phyloP scores from a whole-genome alignment of 2,888 invertebrate species.

The Plutella xylostella region DNA sequence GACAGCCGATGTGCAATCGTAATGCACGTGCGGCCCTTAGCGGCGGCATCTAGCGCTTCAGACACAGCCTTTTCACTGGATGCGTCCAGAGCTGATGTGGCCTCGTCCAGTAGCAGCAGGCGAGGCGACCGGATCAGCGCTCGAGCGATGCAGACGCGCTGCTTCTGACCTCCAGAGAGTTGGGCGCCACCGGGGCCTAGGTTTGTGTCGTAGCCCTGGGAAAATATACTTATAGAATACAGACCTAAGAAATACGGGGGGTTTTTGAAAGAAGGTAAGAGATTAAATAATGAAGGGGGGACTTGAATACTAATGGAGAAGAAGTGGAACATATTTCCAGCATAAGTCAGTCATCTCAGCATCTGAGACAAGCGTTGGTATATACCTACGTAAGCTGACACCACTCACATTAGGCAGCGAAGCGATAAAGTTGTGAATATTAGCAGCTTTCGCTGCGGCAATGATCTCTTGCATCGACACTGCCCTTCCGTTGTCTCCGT shows the following conservation, averaged over 20 bases:
- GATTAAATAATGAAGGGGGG: too few species aligned
- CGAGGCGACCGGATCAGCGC: slow-evolving; percentile 76
- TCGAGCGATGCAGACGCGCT: slow-evolving; percentile 79
- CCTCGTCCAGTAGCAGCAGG: slow-evolving; percentile 76
- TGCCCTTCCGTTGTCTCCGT: slow-evolving; percentile 80
- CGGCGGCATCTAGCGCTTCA: slow-evolving; percentile 78
- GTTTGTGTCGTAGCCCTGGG: slow-evolving; percentile 76
- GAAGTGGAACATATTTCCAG: too few species aligned
- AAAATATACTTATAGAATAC: too few species aligned
- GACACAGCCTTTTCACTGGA: slow-evolving; percentile 82
- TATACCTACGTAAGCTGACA: too few species aligned
- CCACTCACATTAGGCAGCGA: slow-evolving; percentile 75
- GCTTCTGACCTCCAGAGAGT: slow-evolving; percentile 79
- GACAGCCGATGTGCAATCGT: slow-evolving; percentile 82
- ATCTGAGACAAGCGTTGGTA: too few species aligned
- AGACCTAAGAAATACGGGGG: too few species aligned
- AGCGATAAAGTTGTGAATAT: slow-evolving; percentile 83
- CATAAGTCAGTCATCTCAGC: too few species aligned
- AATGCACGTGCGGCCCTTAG: slow-evolving; percentile 77
- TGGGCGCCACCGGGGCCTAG: slow-evolving; percentile 78
- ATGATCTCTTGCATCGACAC: slow-evolving; percentile 80
- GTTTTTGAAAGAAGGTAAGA: too few species aligned
- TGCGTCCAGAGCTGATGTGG: slow-evolving; percentile 76
- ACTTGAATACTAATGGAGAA: too few species aligned
- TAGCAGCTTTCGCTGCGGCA: slow-evolving; percentile 79